phyloP scores from a whole-genome alignment of 2,113 vertebrate genomes.

The Festucalex cinctus region DNA sequence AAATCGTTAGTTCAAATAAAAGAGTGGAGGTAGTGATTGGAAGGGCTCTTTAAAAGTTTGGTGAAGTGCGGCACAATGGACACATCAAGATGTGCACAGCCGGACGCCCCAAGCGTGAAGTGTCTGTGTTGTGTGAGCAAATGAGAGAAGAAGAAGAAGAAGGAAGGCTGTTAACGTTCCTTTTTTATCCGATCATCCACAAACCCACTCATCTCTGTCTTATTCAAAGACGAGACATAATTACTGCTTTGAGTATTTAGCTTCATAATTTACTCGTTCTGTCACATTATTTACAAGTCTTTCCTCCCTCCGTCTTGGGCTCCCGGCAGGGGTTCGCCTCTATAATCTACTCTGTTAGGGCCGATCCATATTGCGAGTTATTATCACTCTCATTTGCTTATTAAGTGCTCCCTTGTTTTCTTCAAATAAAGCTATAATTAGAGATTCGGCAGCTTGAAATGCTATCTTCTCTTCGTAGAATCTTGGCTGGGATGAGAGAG shows the following conservation, averaged over 20 bases:
- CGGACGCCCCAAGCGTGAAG: not conserved
- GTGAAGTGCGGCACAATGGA: constrained; percentile 5
- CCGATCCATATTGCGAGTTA: constrained; percentile 68
- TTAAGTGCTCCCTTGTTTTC: constrained; percentile 77
- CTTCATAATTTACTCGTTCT: constrained; percentile 67
- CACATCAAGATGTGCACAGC: constrained; percentile 8
- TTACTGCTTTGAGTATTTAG: constrained; percentile 77
- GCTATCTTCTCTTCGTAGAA: constrained; percentile 65
- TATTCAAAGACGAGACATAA: constrained; percentile 71
- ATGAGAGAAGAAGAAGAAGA: constrained; percentile 27
- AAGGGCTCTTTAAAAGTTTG: constrained; percentile 2
- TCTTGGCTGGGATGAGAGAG: constrained; percentile 67
- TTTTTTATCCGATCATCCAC: constrained; percentile 60
- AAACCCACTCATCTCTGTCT: constrained; percentile 65
- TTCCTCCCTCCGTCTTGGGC: constrained; percentile 25
- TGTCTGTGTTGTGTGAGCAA: constrained; percentile 32
- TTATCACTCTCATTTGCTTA: constrained; percentile 78
- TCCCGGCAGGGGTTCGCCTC: constrained; percentile 63
- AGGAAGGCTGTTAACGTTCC: constrained; percentile 42
- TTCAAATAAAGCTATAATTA: constrained; percentile 81
- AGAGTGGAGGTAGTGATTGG: constrained; percentile 4
- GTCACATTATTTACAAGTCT: constrained; percentile 64
- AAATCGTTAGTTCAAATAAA: constrained; percentile 8
- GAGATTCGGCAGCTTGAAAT: constrained; percentile 73
- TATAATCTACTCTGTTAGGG: constrained; percentile 73